Base-by-base conservation (phyloP, 2,888 invertebrate species). In the Drosophila atroscutellata region DNA sequence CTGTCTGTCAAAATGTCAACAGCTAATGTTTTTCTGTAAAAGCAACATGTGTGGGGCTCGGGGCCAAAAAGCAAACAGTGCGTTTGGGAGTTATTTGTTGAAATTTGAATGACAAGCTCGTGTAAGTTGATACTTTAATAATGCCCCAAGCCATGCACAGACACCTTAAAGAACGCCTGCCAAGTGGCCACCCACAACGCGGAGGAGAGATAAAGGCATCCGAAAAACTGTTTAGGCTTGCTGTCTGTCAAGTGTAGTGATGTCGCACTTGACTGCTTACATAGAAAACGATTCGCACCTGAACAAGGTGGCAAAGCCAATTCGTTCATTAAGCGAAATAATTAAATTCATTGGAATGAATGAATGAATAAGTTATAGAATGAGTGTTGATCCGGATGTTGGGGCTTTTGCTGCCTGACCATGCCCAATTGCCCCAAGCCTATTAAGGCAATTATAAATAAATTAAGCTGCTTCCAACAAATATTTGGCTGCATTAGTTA, bases 381-480 rank as follows among this genome's bases (percentile, higher is more conserved):
- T 70, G 45, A 61, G 57, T 47, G 42, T 15, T 42, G 58, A 58
- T 30, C 57, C 28, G 77, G 70, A 66, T 68, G 66, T 68, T 58
- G 37, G 11, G 30, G 52, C 57, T 50, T 32, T 32, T 37, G 32
- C 39, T 47, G 28, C 42, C 71, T 26, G 39, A 15, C 55, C 50
- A 72, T 34, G 61, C 32, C 52, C 62, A 55, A 67, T 73, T 71
- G 71, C 56, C 68, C 66, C 57, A 63, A 80, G 80, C 69, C 90
- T 72, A 80, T 86, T 88, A 82, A 71, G 86, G 75, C 75, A 82
- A 88, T 86, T 86, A 90, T 90, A 86, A 83, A 90, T 90, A 86
- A 86, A 88, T 90, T 90, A 88, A 86, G 64, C 77, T 67, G 56
- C 78, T 69, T 57, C 75, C 54, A 65, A 52, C 72, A 72, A 82